These are phyloP conservation scores for Arbacia lixula DNA, from an alignment of 53 echinoderm and acorn worm species.

Conservation along the genomic window DNA sequence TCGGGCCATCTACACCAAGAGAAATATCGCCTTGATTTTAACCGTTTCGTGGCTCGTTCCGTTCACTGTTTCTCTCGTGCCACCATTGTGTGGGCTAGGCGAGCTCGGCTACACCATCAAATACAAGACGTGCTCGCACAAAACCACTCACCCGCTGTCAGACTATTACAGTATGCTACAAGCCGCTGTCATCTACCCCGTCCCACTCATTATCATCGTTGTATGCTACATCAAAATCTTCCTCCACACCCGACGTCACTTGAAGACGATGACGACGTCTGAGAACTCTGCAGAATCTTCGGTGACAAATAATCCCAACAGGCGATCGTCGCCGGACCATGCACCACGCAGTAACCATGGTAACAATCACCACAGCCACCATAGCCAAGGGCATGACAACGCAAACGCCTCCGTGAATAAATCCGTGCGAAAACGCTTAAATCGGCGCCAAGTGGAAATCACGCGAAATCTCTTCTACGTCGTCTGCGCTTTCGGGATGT, in stretches of 20 bases:
- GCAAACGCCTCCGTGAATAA: not conserved
- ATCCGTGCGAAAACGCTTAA: conserved; percentile 64
- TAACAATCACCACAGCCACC: not conserved
- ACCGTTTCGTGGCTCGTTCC: conserved; percentile 56
- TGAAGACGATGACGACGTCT: conserved; percentile 38
- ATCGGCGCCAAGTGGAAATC: conserved; percentile 76
- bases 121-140: conserved; percentile 67
- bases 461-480: conserved; percentile 93
- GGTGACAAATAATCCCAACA: not conserved
- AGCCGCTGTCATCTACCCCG: conserved; percentile 47
- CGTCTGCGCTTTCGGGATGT: conserved; percentile 83
- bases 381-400: no score
- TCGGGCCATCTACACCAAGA: conserved; percentile 41
- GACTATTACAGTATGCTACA: conserved; percentile 50
- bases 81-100: conserved; percentile 51
- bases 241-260: conserved; percentile 37
- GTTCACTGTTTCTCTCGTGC: conserved; percentile 47
- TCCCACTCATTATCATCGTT: conserved; percentile 61
- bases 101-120: conserved; percentile 64
- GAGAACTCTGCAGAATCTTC: conserved; percentile 5
- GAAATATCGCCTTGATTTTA: conserved; percentile 50
- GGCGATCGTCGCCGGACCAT: conserved; percentile 6
- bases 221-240: conserved; percentile 65
- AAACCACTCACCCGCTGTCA: conserved; percentile 34
- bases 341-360: not conserved